A percentile compares a stretch with the other conserved stretches of the same genome.
These are phyloP conservation scores for Pinctada fucata DNA, from an alignment of 2,888 invertebrate species.

Conservation along the genomic window DNA sequence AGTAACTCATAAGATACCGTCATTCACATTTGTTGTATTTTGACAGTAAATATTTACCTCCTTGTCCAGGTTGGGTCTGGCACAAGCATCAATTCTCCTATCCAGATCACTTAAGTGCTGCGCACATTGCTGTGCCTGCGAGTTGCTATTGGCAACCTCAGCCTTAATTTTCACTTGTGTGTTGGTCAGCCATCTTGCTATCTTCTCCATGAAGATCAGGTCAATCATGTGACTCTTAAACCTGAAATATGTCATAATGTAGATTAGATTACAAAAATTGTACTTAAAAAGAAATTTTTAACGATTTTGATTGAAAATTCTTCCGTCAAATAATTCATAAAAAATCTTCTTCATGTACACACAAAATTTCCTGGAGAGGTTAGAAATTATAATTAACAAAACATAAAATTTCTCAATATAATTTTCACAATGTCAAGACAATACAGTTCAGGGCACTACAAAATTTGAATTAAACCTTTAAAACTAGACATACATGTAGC, in stretches of 20 bases:
- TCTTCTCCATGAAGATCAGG: constrained; percentile 76
- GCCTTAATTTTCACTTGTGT: constrained; percentile 76
- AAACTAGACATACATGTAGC: too few species aligned
- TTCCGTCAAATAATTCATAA: too few species aligned
- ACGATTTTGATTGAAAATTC: too few species aligned
- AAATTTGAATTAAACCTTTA: too few species aligned
- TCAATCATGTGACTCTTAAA: constrained; percentile 77
- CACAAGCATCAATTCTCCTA: constrained; percentile 71
- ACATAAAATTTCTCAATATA: background rate
- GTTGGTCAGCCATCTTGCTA: constrained; percentile 76
- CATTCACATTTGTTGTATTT: too few species aligned
- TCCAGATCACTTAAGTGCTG: constrained; percentile 67
- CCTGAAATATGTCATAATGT: constrained; percentile 51
- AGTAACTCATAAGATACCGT: too few species aligned
- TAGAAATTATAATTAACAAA: background rate
- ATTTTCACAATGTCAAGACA: too few species aligned
- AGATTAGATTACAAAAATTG: background rate
- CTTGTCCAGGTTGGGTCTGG: constrained; percentile 74
- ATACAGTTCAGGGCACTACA: too few species aligned
- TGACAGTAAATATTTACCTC: constrained; percentile 56
- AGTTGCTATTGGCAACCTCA: constrained; percentile 75
- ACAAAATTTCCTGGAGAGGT: background rate
- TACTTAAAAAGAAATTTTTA: background rate
- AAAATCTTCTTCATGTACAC: too few species aligned
- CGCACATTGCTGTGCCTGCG: constrained; percentile 70